Evolutionary conservation across 2,888 invertebrate genomes (phyloP), one percentile per base, ranked within the genome.

Genomic region (Amiota mariae): DNA sequence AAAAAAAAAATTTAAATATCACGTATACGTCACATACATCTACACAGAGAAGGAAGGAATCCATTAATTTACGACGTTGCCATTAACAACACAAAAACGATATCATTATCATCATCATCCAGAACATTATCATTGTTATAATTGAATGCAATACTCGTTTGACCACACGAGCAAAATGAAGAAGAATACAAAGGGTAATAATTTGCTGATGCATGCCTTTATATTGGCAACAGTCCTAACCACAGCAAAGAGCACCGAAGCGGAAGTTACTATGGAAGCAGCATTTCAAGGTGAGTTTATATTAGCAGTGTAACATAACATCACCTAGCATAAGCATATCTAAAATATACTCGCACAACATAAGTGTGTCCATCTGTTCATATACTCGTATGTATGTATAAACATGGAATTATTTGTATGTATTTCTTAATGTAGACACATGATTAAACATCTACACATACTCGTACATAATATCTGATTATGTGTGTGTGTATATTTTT

Each of bases 251-350:
- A 85, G 85, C 82, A 82, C 86, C 76, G 90, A 90, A 78, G 84
- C 89, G 73, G 90, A 89, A 79, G 80, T 88, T 74, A 87, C 85
- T 71, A 87, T 92, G 81, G 92, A 92, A 86, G 92, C 92, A 72
- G 92, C 92, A 77, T 92, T 92, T 86, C 92, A 92, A 92, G 92
- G 92, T 92, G 89, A 81, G 83, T 24, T 54, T 24, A 24, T 24
- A 24, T 24, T 4, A 24, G 8, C 10, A 36, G 24, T 63, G 4
- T 6, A 36, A 24, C 3, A 2, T 24, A 24, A 24, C 24, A 24
- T 24, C 1, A 24, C 24, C 24, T 59, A 20, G 20, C n/a, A 57
- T 20, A 18, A 20, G 57, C 59, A 20, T 9, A n/a, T 15, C 15
- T 8, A 54, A 54, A 54, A 54, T 15, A 54, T 54, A 3, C 15